Base-by-base conservation (phyloP, 2,888 invertebrate genomes). In the Lasioglossum marginatum region DNA sequence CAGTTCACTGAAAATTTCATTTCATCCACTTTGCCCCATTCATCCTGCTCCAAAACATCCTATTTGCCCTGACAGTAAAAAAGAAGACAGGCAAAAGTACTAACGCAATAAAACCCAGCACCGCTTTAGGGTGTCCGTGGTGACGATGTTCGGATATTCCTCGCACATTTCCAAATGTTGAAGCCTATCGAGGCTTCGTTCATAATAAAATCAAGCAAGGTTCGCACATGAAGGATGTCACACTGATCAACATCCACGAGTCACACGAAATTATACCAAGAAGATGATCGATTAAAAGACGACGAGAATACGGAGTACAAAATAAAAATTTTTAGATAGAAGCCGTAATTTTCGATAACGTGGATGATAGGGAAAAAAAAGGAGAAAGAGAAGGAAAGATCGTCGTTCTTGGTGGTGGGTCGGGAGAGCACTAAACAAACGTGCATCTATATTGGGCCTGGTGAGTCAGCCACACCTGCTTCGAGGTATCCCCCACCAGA, bases 391-490 rank as follows among this genome's bases (percentile, higher is more conserved):
- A 71, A 70, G 79, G 52, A 66, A 77, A 76, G 68, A 74, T 77
- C 79, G 82, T 79, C 79, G 87, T 93, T 91, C 91, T 88, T 92
- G 89, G 85, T 87, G 89, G 90, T 91, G 89, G 88, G 92, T 92
- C 91, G 89, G 89, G 88, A 92, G 90, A 92, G 91, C 91, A 93
- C 93, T 93, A 93, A 93, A 93, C 93, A 93, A 93, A 93, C 92
- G 92, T 83, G 87, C 87, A 79, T 92, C 93, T 93, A 93, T 93
- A 93, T 93, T 91, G 92, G 92, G 92, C 91, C 92, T 89, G 93
- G 92, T 93, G 93, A 93, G 92, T 93, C 93, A 93, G 91, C 93
- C 91, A 93, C 93, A 93, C 93, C 93, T 93, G 93, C 93, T 93
- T 89, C 90, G 88, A 91, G 91, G 91, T 92, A 90, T 90, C 88